phyloP scores from a whole-genome alignment of 2,888 invertebrate species.

The Didymodactylos carnosus region DNA sequence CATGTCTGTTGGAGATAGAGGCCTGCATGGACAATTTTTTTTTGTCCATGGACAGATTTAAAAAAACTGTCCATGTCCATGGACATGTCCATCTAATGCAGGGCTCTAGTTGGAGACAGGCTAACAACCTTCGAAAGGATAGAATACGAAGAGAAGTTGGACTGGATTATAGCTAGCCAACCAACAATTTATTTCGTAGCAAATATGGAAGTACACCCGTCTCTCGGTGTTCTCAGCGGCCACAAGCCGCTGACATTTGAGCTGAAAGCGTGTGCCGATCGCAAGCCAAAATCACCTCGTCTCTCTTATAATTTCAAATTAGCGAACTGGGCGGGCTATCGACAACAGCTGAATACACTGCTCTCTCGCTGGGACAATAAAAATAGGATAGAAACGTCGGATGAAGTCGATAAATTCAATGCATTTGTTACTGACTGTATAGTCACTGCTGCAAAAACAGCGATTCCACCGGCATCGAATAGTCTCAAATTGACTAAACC shows the following conservation, averaged over 20 bases:
- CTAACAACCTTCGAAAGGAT: neutral
- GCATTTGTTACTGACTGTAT: neutral
- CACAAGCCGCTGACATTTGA: neutral
- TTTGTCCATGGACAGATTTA: too few species aligned
- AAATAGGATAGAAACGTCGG: too few species aligned
- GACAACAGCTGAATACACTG: neutral
- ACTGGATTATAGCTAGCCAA: neutral
- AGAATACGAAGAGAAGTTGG: neutral
- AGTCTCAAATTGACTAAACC: neutral
- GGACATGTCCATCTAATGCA: too few species aligned
- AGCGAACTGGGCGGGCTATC: neutral
- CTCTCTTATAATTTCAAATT: neutral
- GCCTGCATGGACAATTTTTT: too few species aligned
- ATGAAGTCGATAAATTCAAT: neutral
- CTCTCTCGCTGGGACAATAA: too few species aligned
- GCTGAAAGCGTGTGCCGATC: neutral
- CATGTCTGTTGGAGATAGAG: too few species aligned
- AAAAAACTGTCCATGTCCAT: too few species aligned
- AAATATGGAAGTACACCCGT: neutral
- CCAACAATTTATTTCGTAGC: neutral
- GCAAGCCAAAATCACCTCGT: neutral
- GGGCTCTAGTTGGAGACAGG: neutral
- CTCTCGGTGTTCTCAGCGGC: neutral
- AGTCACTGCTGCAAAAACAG: neutral
- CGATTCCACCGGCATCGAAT: neutral